phyloP scores from a whole-genome alignment of 2,113 vertebrate genomes.

The Lophius piscatorius region DNA sequence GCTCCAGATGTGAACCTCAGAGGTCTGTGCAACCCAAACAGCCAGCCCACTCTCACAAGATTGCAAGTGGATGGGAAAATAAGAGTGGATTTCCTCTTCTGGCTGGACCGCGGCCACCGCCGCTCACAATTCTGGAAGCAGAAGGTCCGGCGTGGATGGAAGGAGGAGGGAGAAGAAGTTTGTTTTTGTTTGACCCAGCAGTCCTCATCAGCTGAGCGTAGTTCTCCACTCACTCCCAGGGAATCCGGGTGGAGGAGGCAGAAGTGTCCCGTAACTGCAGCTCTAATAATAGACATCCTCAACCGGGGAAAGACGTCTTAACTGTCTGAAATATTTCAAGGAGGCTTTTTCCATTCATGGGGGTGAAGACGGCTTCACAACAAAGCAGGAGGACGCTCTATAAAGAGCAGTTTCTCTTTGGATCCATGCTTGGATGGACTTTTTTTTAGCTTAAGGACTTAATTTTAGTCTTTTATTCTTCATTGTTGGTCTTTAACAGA shows the following conservation, averaged over 20 bases:
- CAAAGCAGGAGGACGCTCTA: no score
- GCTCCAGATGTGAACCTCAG: slow-evolving; percentile 67
- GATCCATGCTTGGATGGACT: no score
- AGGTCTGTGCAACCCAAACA: slow-evolving; percentile 45
- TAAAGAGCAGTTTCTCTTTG: no score
- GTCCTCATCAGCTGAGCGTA: slow-evolving; percentile 60
- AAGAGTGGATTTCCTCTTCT: slow-evolving; percentile 61
- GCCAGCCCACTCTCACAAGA: slow-evolving; percentile 32
- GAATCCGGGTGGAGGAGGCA: slow-evolving; percentile 35
- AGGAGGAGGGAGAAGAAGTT: slow-evolving; percentile 7
- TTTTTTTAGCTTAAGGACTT: slow-evolving; percentile 14
- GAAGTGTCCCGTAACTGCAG: slow-evolving; percentile 38
- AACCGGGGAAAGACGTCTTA: background rate
- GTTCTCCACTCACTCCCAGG: slow-evolving; percentile 27
- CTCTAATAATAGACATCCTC: slow-evolving; percentile 17
- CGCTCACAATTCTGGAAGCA: slow-evolving; percentile 32
- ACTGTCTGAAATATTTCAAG: slow-evolving; percentile 1
- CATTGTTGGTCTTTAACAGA: slow-evolving; percentile 18
- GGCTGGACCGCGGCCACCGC: slow-evolving; percentile 19
- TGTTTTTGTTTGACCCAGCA: slow-evolving; percentile 53
- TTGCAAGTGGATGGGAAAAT: slow-evolving; percentile 55
- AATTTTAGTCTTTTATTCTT: slow-evolving; percentile 14
- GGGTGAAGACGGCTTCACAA: no score
- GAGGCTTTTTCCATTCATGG: background rate
- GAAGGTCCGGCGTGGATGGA: slow-evolving; percentile 22